Conservation (phyloP, 2,797 vertebrate species). For the Cyprinodon diabolis region DNA sequence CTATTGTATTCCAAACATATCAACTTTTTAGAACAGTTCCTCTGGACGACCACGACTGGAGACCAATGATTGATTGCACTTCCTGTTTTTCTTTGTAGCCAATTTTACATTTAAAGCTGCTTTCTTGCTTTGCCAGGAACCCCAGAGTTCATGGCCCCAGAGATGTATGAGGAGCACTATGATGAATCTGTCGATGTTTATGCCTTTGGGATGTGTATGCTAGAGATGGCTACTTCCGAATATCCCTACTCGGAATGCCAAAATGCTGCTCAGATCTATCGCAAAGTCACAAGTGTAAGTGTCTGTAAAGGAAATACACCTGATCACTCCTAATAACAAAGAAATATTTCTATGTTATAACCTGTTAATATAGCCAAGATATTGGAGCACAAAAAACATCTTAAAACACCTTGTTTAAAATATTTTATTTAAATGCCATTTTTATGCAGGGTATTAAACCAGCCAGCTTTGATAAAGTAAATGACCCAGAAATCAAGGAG, state of each 20-base stretch:
- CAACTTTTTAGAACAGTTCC: neutral
- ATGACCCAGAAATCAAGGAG: constrained; percentile 95
- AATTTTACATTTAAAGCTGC: constrained; percentile 8
- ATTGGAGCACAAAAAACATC: neutral
- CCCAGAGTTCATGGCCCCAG: constrained; percentile 89
- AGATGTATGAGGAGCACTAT: constrained; percentile 98
- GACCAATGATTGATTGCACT: neutral
- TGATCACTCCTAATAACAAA: constrained; percentile 4
- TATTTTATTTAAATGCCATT: neutral
- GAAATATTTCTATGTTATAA: neutral
- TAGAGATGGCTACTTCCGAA: constrained; percentile 98
- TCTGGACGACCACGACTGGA: neutral
- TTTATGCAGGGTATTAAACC: constrained; percentile 91
- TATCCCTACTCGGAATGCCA: constrained; percentile 97
- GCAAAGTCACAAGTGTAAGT: constrained; percentile 91
- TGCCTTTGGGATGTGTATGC: constrained; percentile 98
- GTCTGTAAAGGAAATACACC: neutral
- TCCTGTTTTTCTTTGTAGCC: constrained; percentile 7
- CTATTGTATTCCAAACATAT: neutral
- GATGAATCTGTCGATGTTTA: constrained; percentile 98
- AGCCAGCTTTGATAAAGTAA: constrained; percentile 95
- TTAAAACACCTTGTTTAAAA: neutral
- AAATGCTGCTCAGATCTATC: constrained; percentile 97
- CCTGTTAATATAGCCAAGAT: neutral
- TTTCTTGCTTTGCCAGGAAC: constrained; percentile 72